Evolutionary conservation across 2,797 vertebrate species (phyloP).

Genomic region (Salarias fasciatus): DNA sequence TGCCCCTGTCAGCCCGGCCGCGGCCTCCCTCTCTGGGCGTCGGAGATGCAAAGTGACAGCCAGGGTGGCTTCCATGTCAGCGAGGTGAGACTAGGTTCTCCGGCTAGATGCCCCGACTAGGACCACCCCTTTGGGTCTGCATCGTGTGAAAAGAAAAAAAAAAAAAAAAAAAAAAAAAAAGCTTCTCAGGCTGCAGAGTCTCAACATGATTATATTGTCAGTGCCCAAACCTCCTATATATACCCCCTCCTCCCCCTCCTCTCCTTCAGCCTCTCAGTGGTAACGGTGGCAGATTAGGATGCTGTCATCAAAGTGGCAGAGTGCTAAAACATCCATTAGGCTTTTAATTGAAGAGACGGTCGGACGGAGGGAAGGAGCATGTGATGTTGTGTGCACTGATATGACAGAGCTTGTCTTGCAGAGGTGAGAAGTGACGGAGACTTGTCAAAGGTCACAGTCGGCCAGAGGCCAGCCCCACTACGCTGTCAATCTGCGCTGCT

Average conservation of each 20-base stretch:
- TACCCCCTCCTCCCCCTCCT: slow-evolving; percentile 20
- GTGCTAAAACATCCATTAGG: slow-evolving; percentile 79
- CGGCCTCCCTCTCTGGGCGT: slow-evolving; percentile 69
- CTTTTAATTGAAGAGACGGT: slow-evolving; percentile 78
- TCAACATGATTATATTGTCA: slow-evolving; percentile 74
- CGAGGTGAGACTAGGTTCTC: slow-evolving; percentile 77
- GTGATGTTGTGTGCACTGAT: slow-evolving; percentile 55
- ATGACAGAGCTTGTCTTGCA: slow-evolving; percentile 69
- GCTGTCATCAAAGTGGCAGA: slow-evolving; percentile 76
- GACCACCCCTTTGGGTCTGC: slow-evolving; percentile 74
- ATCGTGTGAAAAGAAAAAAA: slow-evolving; percentile 62
- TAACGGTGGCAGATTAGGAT: slow-evolving; percentile 71
- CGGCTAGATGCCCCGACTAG: slow-evolving; percentile 70
- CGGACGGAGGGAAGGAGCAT: slow-evolving; percentile 18
- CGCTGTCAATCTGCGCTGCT: slow-evolving; percentile 65
- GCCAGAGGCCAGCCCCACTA: slow-evolving; percentile 73
- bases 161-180: slow-evolving; percentile 57
- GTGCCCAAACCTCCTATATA: slow-evolving; percentile 69
- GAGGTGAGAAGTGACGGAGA: slow-evolving; percentile 79
- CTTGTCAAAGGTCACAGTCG: slow-evolving; percentile 78
- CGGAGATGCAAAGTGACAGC: slow-evolving; percentile 79
- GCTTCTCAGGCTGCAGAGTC: slow-evolving; percentile 51
- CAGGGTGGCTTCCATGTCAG: slow-evolving; percentile 78
- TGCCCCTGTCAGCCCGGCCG: slow-evolving; percentile 71
- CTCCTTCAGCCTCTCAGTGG: slow-evolving; percentile 49